phyloP scores from a whole-genome alignment of 2,888 invertebrate species.

The Creontiades dilutus region DNA sequence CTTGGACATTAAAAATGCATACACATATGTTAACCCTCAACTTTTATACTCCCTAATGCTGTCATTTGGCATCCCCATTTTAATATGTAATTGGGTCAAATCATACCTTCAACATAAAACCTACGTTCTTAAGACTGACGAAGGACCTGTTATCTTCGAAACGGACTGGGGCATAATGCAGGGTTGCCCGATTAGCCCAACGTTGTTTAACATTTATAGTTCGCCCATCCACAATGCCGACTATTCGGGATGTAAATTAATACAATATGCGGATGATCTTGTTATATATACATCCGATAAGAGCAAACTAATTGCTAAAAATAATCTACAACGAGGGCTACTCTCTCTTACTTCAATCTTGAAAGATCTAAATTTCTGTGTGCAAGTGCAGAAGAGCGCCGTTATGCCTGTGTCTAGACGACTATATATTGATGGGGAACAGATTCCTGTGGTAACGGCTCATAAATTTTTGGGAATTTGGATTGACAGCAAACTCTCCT shows the following conservation, averaged over 20 bases:
- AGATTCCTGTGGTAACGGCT: not conserved
- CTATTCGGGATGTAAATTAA: not conserved
- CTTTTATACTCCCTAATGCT: not conserved
- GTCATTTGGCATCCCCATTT: not conserved
- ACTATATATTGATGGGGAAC: not conserved
- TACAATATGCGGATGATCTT: not conserved
- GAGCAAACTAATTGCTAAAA: not conserved
- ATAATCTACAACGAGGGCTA: not conserved
- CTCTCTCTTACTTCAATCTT: not conserved
- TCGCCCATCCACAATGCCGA: not conserved
- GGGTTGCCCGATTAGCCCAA: not conserved
- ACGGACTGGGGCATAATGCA: not conserved
- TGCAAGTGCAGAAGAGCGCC: not conserved
- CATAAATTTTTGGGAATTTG: constrained; percentile 18
- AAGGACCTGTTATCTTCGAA: not conserved
- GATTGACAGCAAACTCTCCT: not conserved
- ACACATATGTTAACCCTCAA: not conserved
- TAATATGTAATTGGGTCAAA: not conserved
- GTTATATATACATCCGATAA: not conserved
- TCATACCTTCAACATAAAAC: not conserved
- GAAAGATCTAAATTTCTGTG: not conserved
- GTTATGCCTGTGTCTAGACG: not conserved
- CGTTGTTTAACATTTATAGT: not conserved
- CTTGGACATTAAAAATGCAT: not conserved
- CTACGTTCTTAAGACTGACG: not conserved